Evolutionary conservation across 2,888 invertebrate species (phyloP), one percentile per base, ranked within the genome.

Genomic region (Pteria penguin): DNA sequence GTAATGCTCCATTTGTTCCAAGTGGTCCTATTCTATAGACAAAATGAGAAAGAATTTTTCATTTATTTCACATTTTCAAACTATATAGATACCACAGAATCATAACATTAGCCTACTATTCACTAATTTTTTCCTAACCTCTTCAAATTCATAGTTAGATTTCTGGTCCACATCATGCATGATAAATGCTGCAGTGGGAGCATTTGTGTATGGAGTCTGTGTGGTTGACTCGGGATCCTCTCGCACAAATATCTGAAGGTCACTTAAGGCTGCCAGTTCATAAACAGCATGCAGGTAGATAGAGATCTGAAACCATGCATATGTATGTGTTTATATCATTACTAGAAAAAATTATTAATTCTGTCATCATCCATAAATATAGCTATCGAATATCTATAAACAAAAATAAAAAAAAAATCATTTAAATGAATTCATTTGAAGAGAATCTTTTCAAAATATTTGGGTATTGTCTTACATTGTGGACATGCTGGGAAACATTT

Each of bases 391-490:
- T n/a, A n/a, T n/a, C n/a, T n/a, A n/a, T n/a, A n/a, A n/a, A n/a
- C n/a, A n/a, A n/a, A n/a, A n/a, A n/a, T n/a, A n/a, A n/a, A n/a
- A n/a, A n/a, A n/a, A n/a, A n/a, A n/a, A n/a, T n/a, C n/a, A n/a
- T n/a, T n/a, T n/a, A n/a, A n/a, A n/a, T n/a, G n/a, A n/a, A n/a
- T n/a, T n/a, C n/a, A n/a, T n/a, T n/a, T n/a, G n/a, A n/a, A n/a
- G n/a, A n/a, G n/a, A n/a, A n/a, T n/a, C n/a, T n/a, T n/a, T n/a
- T n/a, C n/a, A n/a, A n/a, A n/a, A n/a, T n/a, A n/a, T n/a, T n/a
- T n/a, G n/a, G n/a, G n/a, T n/a, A n/a, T n/a, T n/a, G n/a, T n/a
- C 66, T 31, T 79, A 85, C 87, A 81, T 82, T 75, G 58, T 85
- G 75, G 4, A 86, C 82, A 60, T 81, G 81, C 5, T 67, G 70